A percentile compares a stretch with the other conserved stretches of the same genome.
Evolutionary conservation across 2,888 invertebrate species (phyloP).

Genomic region (Apamea sordens): DNA sequence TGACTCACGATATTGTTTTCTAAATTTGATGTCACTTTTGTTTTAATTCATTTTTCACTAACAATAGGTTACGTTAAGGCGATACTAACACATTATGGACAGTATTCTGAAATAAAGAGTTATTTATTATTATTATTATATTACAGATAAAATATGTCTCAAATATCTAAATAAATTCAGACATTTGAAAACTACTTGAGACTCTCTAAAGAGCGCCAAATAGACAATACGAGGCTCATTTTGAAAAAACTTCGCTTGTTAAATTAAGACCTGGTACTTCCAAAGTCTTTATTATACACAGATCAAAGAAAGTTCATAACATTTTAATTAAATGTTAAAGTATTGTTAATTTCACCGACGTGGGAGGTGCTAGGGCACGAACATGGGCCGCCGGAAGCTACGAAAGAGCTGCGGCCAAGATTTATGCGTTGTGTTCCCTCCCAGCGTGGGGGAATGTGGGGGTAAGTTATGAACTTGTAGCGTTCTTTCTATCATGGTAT

Average conservation of each 20-base stretch:
- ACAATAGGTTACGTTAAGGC: too few species aligned
- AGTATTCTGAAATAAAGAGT: too few species aligned
- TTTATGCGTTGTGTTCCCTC: constrained; percentile 74
- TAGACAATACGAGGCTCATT: neutral
- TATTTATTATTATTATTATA: too few species aligned
- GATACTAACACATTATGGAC: too few species aligned
- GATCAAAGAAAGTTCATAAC: constrained; percentile 36
- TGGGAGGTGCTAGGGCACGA: constrained; percentile 69
- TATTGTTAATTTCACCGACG: constrained; percentile 76
- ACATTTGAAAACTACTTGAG: neutral
- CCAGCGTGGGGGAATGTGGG: constrained; percentile 28
- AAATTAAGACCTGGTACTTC: neutral
- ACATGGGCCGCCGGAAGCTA: constrained; percentile 68
- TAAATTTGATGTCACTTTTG: too few species aligned
- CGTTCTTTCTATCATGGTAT: constrained; percentile 22
- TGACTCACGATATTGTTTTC: too few species aligned
- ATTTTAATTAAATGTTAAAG: constrained; percentile 75
- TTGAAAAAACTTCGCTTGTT: neutral
- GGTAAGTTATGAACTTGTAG: constrained; percentile 48
- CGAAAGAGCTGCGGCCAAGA: constrained; percentile 75
- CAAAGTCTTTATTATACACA: constrained; percentile 4
- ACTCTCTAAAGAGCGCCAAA: neutral
- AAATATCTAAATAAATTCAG: neutral
- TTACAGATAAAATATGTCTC: too few species aligned
- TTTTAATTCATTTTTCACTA: too few species aligned